Conservation (phyloP, 2,888 invertebrate genomes). For the Catocala fraxini region DNA sequence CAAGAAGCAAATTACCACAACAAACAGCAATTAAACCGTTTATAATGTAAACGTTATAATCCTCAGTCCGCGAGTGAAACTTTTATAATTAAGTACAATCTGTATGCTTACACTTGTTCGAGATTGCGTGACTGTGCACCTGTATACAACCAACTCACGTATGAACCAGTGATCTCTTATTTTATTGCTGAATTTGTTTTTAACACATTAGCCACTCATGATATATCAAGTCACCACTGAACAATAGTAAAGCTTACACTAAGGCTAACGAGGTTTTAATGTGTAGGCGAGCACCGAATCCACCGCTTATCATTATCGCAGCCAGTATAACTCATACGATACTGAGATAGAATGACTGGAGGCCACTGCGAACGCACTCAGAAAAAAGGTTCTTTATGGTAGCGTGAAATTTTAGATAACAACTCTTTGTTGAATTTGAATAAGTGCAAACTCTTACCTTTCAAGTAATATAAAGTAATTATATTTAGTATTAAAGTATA, state of each 20-base stretch:
- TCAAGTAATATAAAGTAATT: background rate
- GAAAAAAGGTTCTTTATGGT: constrained; percentile 43
- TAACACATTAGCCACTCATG: constrained; percentile 23
- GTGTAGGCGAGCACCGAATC: constrained; percentile 68
- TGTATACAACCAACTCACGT: background rate
- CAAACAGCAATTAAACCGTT: constrained; percentile 22
- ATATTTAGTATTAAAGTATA: background rate
- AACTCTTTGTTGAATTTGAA: constrained; percentile 40
- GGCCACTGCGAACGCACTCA: constrained; percentile 52
- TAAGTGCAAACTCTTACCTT: constrained; percentile 26
- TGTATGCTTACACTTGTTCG: constrained; percentile 18
- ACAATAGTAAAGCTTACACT: constrained; percentile 66
- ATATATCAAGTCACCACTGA: constrained; percentile 56
- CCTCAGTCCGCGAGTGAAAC: constrained; percentile 17
- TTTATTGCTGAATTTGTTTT: constrained; percentile 5
- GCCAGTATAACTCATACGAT: constrained; percentile 76
- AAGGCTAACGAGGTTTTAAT: constrained; percentile 84
- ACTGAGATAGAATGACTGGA: constrained; percentile 65
- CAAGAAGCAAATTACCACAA: constrained; percentile 13
- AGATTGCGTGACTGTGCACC: constrained; percentile 23
- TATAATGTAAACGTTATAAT: constrained; percentile 20
- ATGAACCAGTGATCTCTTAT: background rate
- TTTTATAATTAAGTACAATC: constrained; percentile 30
- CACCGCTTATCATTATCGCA: constrained; percentile 77
- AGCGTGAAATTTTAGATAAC: constrained; percentile 35